Evolutionary conservation across 2,113 vertebrate species (phyloP), one percentile per base, ranked within the genome.

Genomic region (Hippocampus zosterae): DNA sequence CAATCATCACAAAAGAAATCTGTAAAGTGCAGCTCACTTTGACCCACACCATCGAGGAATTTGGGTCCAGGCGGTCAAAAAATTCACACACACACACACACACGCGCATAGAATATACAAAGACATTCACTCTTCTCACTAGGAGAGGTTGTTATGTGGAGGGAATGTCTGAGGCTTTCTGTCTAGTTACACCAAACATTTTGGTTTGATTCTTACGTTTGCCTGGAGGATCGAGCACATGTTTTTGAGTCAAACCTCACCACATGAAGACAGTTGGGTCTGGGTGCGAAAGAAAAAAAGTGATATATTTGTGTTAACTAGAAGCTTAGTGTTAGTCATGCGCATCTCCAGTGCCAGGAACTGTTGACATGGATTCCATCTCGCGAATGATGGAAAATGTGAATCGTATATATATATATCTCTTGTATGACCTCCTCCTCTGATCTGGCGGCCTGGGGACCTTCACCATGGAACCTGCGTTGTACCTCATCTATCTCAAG

Each of bases 101-200:
- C 48, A 67, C 76, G 72, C 25, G 37, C 68, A 55, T 69, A 27
- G 25, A 25, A 15, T 46, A 81, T 74, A 69, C 65, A 76, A 65
- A 77, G 76, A 73, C 42, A 29, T 73, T 72, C 74, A 61, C 41
- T 56, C 74, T 73, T 67, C 73, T 79, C 79, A 74, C 68, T 48
- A 87, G 81, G 80, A 91, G 86, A 89, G 83, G 84, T 77, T 89
- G 86, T 89, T 91, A 74, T 83, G 77, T 75, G 82, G 84, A 85
- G 88, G 81, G 89, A 91, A 91, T 91, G 84, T 88, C 81, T 87
- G 83, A 81, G 76, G 69, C 41, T 73, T 80, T 76, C 48, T 57
- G 83, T 87, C 81, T 81, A 86, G 70, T 73, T 79, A 68, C 19
- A 48, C 79, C 76, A 84, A 87, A 85, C 79, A 71, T 81, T 80